Conservation (phyloP, 2,888 invertebrate genomes). For the Drosophila seclusa region DNA sequence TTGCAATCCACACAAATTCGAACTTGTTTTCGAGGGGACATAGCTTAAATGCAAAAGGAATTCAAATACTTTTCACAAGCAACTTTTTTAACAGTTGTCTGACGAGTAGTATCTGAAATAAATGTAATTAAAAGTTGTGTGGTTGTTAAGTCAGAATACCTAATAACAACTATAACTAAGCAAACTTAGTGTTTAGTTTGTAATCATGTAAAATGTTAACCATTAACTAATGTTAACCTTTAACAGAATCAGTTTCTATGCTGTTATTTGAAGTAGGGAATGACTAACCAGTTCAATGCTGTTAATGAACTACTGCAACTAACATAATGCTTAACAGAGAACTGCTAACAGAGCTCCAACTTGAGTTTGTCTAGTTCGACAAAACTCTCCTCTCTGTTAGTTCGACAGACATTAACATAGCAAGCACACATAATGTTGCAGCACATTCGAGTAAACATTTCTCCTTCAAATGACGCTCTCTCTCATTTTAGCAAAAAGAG, state of each 20-base stretch:
- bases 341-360: not conserved
- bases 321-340: not conserved
- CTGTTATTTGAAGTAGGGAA: not conserved
- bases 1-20: conserved; percentile 4
- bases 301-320: not conserved
- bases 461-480: not conserved
- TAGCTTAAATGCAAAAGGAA: no score
- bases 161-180: not conserved
- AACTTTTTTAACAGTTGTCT: not conserved
- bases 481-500: not conserved
- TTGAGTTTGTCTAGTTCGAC: not conserved
- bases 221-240: not conserved
- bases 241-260: not conserved
- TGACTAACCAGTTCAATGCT: not conserved
- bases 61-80: not conserved
- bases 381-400: no score
- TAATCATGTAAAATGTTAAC: not conserved
- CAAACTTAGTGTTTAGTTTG: not conserved
- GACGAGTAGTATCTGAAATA: not conserved
- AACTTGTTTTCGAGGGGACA: not conserved
- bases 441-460: conserved; percentile 17
- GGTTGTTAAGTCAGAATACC: rapidly evolving
- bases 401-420: conserved; percentile 12
- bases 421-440: conserved; percentile 8
- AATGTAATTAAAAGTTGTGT: not conserved